These are phyloP conservation scores for Agrochola circellaris DNA, from an alignment of 2,888 invertebrate species.

Conservation along the genomic window DNA sequence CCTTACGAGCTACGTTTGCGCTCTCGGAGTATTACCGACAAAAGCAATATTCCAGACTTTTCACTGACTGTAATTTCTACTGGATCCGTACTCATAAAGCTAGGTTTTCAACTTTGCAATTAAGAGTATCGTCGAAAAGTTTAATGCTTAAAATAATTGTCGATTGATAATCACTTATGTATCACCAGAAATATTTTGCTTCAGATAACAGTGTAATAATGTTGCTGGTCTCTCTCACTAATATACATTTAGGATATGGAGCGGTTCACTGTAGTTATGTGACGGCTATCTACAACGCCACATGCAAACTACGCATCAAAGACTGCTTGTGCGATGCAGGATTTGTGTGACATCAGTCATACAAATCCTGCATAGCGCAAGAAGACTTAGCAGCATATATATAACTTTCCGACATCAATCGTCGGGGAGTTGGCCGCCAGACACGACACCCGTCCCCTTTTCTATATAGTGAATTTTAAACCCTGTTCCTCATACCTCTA, in stretches of 20 bases:
- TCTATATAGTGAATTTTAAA: too few species aligned
- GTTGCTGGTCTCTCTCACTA: background rate
- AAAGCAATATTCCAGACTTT: conserved; percentile 28
- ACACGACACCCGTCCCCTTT: too few species aligned
- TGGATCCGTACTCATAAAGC: background rate
- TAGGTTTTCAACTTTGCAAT: background rate
- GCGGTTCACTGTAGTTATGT: background rate
- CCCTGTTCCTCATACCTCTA: too few species aligned
- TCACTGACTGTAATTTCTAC: conserved; percentile 1
- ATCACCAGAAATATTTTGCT: background rate
- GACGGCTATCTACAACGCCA: too few species aligned
- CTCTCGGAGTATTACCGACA: background rate
- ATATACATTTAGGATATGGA: background rate
- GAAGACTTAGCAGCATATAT: too few species aligned
- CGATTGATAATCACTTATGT: background rate
- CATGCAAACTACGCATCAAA: too few species aligned
- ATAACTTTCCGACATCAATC: too few species aligned
- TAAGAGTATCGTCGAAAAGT: background rate
- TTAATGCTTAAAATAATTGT: background rate
- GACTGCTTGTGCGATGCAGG: too few species aligned
- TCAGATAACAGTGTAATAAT: background rate
- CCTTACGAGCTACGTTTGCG: background rate
- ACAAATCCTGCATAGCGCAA: too few species aligned
- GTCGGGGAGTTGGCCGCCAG: too few species aligned
- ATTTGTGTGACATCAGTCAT: too few species aligned